These are phyloP conservation scores for Omphaloscelis lunosa DNA, from an alignment of 2,888 invertebrate genomes.

Conservation along the genomic window DNA sequence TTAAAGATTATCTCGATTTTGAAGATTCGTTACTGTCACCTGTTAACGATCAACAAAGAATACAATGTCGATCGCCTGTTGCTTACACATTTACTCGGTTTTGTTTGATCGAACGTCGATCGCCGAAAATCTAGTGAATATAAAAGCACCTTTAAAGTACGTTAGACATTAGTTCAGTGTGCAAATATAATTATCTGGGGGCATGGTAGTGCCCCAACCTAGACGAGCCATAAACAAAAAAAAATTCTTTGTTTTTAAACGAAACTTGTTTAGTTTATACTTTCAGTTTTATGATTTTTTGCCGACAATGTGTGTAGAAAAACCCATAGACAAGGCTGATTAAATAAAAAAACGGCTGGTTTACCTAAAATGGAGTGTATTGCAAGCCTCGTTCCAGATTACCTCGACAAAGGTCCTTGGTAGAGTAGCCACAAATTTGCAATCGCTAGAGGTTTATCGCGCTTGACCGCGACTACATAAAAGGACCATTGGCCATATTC, in stretches of 20 bases:
- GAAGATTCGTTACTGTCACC: background rate
- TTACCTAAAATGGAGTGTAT: slow-evolving; percentile 9
- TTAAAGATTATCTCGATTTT: too few relatives aligned
- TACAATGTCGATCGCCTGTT: background rate
- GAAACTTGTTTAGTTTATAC: background rate
- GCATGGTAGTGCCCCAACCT: background rate
- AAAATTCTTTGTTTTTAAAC: background rate
- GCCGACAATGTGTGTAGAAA: slow-evolving; percentile 10
- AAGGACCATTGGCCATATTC: slow-evolving; percentile 30
- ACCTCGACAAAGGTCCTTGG: slow-evolving; percentile 27
- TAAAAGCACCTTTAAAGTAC: background rate
- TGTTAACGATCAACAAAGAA: background rate
- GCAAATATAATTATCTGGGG: background rate
- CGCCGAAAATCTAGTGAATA: background rate
- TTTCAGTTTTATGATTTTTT: background rate
- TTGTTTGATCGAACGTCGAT: background rate
- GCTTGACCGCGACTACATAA: slow-evolving; percentile 21
- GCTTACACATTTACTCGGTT: background rate
- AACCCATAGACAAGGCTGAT: slow-evolving; percentile 24
- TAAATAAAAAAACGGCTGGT: background rate
- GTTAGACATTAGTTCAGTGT: background rate
- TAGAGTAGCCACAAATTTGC: slow-evolving; percentile 5
- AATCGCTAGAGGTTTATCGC: background rate
- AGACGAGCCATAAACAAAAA: background rate
- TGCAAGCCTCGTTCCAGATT: slow-evolving; percentile 13